Conservation (phyloP, 2,113 vertebrate genomes). For the Nesogale talazaci region DNA sequence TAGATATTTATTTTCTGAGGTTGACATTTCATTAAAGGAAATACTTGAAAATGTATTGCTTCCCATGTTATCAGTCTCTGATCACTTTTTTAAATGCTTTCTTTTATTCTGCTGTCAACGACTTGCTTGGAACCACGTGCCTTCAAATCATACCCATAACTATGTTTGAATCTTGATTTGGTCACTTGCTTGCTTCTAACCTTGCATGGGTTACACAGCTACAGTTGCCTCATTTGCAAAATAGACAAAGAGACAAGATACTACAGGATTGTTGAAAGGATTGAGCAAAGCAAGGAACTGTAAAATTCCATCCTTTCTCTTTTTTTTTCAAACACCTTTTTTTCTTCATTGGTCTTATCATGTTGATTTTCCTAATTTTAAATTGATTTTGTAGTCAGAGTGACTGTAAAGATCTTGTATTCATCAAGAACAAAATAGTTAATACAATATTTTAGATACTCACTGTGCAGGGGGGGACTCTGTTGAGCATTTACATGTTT, state of each 20-base stretch:
- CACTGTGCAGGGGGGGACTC: too few species aligned
- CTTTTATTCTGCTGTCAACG: rapidly evolving
- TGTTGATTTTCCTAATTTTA: not conserved
- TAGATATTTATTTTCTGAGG: not conserved
- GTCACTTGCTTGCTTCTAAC: not conserved
- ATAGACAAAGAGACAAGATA: too few species aligned
- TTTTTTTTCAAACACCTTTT: not conserved
- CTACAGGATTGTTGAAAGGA: not conserved
- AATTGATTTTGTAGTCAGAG: not conserved
- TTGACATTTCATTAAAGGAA: not conserved
- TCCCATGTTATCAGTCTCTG: not conserved
- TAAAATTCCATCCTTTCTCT: not conserved
- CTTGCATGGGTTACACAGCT: rapidly evolving
- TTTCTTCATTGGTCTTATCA: too few species aligned
- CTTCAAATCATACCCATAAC: too few species aligned
- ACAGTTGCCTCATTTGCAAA: not conserved
- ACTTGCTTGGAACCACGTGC: not conserved
- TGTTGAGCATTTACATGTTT: not conserved
- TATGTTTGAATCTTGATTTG: not conserved
- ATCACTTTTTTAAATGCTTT: not conserved
- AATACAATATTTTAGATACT: not conserved
- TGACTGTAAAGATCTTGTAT: not conserved
- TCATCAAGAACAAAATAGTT: too few species aligned
- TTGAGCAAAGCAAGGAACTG: not conserved
- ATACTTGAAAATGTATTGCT: rapidly evolving